These are phyloP conservation scores for Clarias magur DNA, from an alignment of 2,113 vertebrate species.

Conservation along the genomic window DNA sequence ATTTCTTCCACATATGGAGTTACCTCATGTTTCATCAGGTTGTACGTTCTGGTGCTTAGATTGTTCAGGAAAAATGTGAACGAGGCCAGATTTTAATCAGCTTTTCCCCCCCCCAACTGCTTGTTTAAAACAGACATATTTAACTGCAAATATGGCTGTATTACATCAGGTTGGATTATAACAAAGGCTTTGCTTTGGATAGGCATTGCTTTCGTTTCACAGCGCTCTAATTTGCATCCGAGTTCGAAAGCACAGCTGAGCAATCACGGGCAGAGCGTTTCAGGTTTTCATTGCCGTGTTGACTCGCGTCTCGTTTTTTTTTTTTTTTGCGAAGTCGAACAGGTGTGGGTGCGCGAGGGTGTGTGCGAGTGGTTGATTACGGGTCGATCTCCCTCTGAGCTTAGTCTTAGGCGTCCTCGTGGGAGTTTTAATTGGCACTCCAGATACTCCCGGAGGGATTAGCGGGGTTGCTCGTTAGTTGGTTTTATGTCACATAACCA, in stretches of 20 bases:
- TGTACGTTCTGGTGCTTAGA: background rate
- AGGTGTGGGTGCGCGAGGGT: conserved; percentile 25
- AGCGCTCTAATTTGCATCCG: background rate
- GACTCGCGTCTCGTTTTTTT: background rate
- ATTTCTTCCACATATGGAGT: background rate
- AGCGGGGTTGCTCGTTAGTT: conserved; percentile 26
- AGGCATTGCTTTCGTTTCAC: background rate
- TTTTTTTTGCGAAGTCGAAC: conserved; percentile 20
- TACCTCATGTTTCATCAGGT: background rate
- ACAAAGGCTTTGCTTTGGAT: background rate
- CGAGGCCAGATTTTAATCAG: background rate
- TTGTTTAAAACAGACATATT: background rate
- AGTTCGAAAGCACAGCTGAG: background rate
- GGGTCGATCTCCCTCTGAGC: conserved; percentile 1
- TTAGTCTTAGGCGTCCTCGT: background rate
- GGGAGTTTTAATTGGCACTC: conserved; percentile 36
- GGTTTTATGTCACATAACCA: background rate
- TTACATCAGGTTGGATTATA: background rate
- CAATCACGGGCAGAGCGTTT: background rate
- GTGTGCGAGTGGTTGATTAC: conserved; percentile 5
- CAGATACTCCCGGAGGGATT: conserved; percentile 10
- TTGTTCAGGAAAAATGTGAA: background rate
- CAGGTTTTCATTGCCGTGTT: background rate
- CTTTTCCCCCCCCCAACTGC: background rate
- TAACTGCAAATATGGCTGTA: background rate